Evolutionary conservation across 35 echinoderm and acorn worm genomes (phyloP), one percentile per base, ranked within the genome.

Genomic region (Ophiothrix spiculata): DNA sequence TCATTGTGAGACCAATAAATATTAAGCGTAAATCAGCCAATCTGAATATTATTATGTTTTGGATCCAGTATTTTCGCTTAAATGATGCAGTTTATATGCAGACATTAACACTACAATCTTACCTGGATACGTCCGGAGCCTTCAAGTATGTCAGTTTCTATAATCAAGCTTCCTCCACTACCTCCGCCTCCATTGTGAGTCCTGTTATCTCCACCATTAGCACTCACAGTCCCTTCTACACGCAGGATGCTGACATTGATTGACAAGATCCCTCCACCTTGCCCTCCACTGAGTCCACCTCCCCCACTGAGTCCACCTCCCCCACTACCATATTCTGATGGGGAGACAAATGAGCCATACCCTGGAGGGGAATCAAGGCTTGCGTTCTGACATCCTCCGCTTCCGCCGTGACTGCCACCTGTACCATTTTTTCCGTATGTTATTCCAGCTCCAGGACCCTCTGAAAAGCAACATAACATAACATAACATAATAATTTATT

Each of bases 331-430:
- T 86, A 97, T 49, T 83, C 87, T 4, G 39, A 23, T 38, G 94
- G 94, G 16, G 77, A 28, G 41, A 86, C 87, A 75, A 97, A 97
- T 31, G 94, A 97, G 29, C 94, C 94, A 29, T 97, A 97, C 23
- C 76, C 87, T 40, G 56, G 83, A 46, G 94, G 94, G 46, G 83
- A 63, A 0, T 39, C 33, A 39, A 86, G 79, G 25, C 15, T 28
- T 23, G 86, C 33, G 32, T 64, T 36, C 2, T 79, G 28, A 56
- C 86, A 83, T 49, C 94, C 90, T 12, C 94, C 94, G 42, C 87
- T 76, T 60, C 94, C 94, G 36, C 94, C 94, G 56, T 97, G 94
- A 29, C 80, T 88, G 0, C 82, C 94, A 36, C 94, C 94, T 13
- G 82, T 92, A 31, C 86, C 91, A 84, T 69, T 79, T 79, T 33